These are phyloP conservation scores for Propsilocerus akamusi DNA, from an alignment of 1,140 invertebrate genomes.

Conservation along the genomic window DNA sequence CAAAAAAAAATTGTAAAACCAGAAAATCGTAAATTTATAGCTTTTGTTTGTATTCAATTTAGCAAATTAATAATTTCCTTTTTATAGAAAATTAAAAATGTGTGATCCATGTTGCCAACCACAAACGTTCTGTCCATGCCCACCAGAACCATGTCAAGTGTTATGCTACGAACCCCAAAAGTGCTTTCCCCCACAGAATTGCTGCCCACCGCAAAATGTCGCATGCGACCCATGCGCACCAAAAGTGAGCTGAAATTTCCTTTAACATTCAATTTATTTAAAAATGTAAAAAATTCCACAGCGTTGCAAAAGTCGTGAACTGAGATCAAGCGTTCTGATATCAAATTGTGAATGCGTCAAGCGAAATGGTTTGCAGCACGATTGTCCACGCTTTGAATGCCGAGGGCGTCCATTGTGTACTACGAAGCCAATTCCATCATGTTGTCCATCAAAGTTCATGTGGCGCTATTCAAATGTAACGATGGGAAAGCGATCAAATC, in stretches of 20 bases:
- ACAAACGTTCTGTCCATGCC: background rate
- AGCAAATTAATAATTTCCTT: too few relatives aligned
- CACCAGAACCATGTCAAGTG: too few relatives aligned
- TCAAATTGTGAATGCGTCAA: slow-evolving; percentile 52
- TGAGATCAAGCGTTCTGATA: slow-evolving; percentile 42
- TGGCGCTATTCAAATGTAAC: slow-evolving; percentile 20
- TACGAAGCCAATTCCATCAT: slow-evolving; percentile 42
- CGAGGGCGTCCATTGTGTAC: slow-evolving; percentile 45
- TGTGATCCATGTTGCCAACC: background rate
- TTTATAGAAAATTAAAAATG: too few relatives aligned
- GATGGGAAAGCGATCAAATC: slow-evolving; percentile 12
- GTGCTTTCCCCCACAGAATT: background rate
- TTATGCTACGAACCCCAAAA: background rate
- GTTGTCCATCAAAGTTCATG: slow-evolving; percentile 23
- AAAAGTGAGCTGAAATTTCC: background rate
- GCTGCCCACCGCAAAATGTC: background rate
- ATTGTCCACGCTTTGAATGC: slow-evolving; percentile 45
- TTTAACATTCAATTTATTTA: background rate
- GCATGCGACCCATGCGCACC: background rate
- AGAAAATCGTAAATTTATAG: too few relatives aligned
- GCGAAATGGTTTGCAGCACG: slow-evolving; percentile 56
- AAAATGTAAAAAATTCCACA: background rate
- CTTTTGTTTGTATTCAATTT: too few relatives aligned
- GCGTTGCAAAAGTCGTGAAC: slow-evolving; percentile 38
- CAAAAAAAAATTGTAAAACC: too few relatives aligned